Conservation (phyloP, 1,140 invertebrate species). For the Drosophila kohkoa region DNA sequence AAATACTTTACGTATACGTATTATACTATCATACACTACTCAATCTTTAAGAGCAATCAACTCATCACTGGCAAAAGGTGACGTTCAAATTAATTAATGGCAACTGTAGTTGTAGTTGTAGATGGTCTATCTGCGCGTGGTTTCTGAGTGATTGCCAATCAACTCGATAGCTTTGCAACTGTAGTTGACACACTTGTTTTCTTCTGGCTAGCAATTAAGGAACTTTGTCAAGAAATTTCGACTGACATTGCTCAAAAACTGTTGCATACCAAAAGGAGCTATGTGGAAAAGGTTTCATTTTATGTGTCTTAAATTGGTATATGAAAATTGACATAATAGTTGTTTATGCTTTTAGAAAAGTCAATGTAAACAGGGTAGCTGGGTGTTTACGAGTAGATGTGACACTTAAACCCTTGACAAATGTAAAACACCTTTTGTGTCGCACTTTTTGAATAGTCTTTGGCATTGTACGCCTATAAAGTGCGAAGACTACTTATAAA, state of each 20-base stretch:
- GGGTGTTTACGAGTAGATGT: background rate
- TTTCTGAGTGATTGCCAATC: slow-evolving; percentile 14
- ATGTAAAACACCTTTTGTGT: slow-evolving; percentile 10
- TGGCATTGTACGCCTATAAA: background rate
- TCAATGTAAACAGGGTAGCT: background rate
- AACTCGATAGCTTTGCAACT: background rate
- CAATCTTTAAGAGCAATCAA: background rate
- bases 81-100: slow-evolving; percentile 8
- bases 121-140: background rate
- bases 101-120: background rate
- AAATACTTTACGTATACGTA: background rate
- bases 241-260: background rate
- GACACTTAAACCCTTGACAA: slow-evolving; percentile 9
- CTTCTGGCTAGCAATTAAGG: background rate
- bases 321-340: background rate
- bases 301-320: background rate
- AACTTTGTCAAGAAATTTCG: background rate
- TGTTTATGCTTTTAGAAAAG: background rate
- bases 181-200: background rate
- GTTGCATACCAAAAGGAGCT: background rate
- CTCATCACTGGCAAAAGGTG: background rate
- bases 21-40: background rate
- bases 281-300: background rate
- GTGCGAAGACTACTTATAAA: slow-evolving; percentile 14
- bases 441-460: background rate